Conservation (phyloP, 2,888 invertebrate genomes). For the Lasioglossum marginatum region DNA sequence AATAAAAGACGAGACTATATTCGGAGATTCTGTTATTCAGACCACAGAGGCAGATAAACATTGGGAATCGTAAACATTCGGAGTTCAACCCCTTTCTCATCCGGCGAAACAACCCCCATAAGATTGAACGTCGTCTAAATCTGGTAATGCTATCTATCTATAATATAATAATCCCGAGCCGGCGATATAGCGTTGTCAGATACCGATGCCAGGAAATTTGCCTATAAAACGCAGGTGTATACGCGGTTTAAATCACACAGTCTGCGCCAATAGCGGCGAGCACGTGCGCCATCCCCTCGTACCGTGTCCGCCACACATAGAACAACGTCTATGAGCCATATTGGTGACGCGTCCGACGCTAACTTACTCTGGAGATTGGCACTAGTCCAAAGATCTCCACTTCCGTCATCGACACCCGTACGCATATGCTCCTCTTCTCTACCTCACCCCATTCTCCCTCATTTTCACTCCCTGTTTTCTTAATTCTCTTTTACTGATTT, state of each 20-base stretch:
- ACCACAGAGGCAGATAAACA: conserved; percentile 12
- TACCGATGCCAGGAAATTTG: conserved; percentile 60
- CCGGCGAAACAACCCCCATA: conserved; percentile 6
- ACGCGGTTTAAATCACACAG: conserved; percentile 52
- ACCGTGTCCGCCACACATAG: conserved; percentile 14
- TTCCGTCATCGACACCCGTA: conserved; percentile 29
- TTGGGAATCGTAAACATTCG: conserved; percentile 27
- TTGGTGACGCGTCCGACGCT: conserved; percentile 64
- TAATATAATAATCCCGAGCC: no score
- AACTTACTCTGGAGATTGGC: conserved; percentile 76
- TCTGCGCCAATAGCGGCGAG: conserved; percentile 34
- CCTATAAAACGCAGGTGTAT: conserved; percentile 55
- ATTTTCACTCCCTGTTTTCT: not conserved
- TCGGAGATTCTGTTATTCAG: not conserved
- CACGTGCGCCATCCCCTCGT: conserved; percentile 15
- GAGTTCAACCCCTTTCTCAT: not conserved
- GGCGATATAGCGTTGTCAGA: conserved; percentile 34
- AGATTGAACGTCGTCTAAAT: conserved; percentile 22
- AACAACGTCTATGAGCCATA: conserved; percentile 34
- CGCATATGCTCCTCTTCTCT: conserved; percentile 29
- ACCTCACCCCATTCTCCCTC: not conserved
- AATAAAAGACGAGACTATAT: not conserved
- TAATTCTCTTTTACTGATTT: not conserved
- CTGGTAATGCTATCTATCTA: not conserved
- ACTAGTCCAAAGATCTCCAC: conserved; percentile 65